These are phyloP conservation scores for Polyodon spathula DNA, from an alignment of 2,113 vertebrate species.

Conservation along the genomic window DNA sequence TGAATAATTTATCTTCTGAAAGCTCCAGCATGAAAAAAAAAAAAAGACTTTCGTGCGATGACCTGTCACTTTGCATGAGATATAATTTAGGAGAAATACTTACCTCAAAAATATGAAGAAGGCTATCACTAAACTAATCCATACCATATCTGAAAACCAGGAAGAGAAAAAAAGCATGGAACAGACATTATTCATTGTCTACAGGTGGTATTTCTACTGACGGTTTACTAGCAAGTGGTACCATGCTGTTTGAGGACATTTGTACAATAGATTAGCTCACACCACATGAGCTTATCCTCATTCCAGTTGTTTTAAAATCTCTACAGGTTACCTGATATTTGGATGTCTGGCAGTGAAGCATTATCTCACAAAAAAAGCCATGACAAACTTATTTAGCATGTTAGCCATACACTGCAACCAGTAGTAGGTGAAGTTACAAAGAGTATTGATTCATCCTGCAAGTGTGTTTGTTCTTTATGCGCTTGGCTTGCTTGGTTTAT, in stretches of 20 bases:
- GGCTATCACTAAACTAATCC: slow-evolving; percentile 77
- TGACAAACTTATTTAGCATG: slow-evolving; percentile 22
- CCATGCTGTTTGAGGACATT: slow-evolving; percentile 47
- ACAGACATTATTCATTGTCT: slow-evolving; percentile 58
- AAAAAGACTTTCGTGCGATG: slow-evolving; percentile 62
- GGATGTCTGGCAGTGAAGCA: neutral
- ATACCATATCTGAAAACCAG: slow-evolving; percentile 53
- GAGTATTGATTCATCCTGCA: neutral
- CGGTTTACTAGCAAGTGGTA: slow-evolving; percentile 48
- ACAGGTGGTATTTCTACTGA: slow-evolving; percentile 54
- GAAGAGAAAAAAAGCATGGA: slow-evolving; percentile 50
- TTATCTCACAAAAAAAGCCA: slow-evolving; percentile 16
- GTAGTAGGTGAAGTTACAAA: neutral
- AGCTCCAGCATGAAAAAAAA: slow-evolving; percentile 57
- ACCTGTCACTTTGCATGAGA: slow-evolving; percentile 50
- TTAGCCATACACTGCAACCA: slow-evolving; percentile 7
- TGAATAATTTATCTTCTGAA: slow-evolving; percentile 66
- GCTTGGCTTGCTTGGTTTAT: too few relatives aligned
- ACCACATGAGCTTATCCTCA: slow-evolving; percentile 13
- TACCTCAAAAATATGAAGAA: slow-evolving; percentile 52
- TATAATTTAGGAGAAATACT: slow-evolving; percentile 54
- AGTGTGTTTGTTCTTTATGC: neutral
- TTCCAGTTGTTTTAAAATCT: slow-evolving; percentile 9
- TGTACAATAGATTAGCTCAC: slow-evolving; percentile 45
- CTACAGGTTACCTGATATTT: slow-evolving; percentile 22